These are phyloP conservation scores for Delichon dasypus DNA, from an alignment of 2,797 vertebrate genomes.

Conservation along the genomic window DNA sequence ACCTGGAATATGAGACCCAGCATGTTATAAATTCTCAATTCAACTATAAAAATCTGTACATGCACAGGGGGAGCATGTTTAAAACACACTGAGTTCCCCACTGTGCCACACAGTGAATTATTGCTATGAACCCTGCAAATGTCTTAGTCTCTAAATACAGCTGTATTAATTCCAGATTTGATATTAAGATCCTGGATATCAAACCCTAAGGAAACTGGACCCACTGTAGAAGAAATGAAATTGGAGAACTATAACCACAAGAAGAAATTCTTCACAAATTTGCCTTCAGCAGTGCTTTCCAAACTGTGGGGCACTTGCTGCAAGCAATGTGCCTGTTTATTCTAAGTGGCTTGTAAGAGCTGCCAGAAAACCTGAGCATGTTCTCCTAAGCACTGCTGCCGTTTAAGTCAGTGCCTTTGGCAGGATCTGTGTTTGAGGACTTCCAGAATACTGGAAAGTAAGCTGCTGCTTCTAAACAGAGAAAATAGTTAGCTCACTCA, in stretches of 20 bases:
- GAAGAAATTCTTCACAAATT: background rate
- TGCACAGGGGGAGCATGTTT: background rate
- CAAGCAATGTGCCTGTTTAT: background rate
- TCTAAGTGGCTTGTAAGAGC: background rate
- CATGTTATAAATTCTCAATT: conserved; percentile 6
- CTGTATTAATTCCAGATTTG: background rate
- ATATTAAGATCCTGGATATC: background rate
- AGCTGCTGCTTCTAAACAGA: background rate
- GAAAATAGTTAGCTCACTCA: background rate
- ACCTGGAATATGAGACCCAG: background rate
- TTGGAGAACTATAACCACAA: background rate
- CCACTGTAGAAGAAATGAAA: background rate
- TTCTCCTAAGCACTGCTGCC: background rate
- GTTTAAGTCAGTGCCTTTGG: background rate
- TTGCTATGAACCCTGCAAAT: background rate
- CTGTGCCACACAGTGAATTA: background rate
- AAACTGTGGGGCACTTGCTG: background rate
- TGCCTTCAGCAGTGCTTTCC: background rate
- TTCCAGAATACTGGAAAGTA: conserved; percentile 12
- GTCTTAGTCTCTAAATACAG: background rate
- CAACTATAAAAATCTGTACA: background rate
- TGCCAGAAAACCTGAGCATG: conserved; percentile 16
- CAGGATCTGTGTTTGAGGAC: background rate
- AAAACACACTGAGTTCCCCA: background rate
- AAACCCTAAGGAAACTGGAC: background rate